Conservation (phyloP, 1,140 invertebrate genomes). For the Zeugodacus cucurbitae region DNA sequence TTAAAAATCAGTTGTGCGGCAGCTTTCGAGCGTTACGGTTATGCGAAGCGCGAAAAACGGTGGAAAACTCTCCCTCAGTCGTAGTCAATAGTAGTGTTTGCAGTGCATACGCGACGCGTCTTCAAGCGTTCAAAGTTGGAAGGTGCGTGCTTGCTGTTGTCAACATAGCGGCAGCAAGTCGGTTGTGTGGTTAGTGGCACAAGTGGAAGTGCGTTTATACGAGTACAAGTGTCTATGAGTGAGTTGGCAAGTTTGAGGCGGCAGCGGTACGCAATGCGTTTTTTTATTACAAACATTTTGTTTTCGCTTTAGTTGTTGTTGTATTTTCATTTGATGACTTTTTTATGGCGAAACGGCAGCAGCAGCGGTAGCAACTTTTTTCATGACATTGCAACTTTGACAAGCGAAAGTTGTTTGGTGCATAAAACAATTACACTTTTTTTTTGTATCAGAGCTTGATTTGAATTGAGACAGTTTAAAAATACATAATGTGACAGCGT, state of each 20-base stretch:
- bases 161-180: not conserved
- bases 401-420: not conserved
- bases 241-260: not conserved
- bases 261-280: not conserved
- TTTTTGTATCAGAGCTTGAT: not conserved
- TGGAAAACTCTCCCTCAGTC: not conserved
- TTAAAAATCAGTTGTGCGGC: slow-evolving; percentile 28
- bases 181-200: not conserved
- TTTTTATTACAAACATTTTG: not conserved
- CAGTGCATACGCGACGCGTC: not conserved
- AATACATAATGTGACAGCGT: no score
- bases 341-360: not conserved
- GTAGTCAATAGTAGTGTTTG: not conserved
- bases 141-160: not conserved
- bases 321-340: not conserved
- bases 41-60: slow-evolving; percentile 9
- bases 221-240: not conserved
- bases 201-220: not conserved
- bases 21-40: slow-evolving; percentile 23
- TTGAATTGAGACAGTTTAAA: no score
- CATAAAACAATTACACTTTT: not conserved
- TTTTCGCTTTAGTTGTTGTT: no score
- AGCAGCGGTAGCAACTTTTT: not conserved
- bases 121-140: not conserved
- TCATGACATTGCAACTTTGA: not conserved